A percentile compares a stretch with the other conserved stretches of the same genome.
phyloP scores from a whole-genome alignment of 2,797 vertebrate species.

The Eulemur mongoz region DNA sequence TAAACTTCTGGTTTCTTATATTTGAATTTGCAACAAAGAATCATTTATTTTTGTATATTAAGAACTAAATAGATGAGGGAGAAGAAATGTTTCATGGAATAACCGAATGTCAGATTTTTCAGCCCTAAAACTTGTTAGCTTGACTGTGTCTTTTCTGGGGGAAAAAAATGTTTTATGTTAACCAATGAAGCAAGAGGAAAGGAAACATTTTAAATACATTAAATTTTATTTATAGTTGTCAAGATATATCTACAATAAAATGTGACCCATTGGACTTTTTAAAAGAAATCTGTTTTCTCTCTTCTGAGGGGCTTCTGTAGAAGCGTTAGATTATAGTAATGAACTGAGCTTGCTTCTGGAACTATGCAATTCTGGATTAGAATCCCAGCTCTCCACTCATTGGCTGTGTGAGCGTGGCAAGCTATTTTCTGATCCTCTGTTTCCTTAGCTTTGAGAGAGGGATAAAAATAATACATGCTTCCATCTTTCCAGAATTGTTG shows the following conservation, averaged over 20 bases:
- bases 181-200: constrained; percentile 8
- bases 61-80: neutral
- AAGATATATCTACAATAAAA: neutral
- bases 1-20: constrained; percentile 6
- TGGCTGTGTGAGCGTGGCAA: neutral
- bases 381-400: neutral
- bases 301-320: neutral
- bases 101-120: constrained; percentile 13
- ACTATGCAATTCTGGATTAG: neutral
- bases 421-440: constrained; percentile 46
- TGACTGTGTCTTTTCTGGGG: neutral
- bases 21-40: neutral
- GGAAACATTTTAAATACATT: neutral
- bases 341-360: neutral
- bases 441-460: constrained; percentile 5
- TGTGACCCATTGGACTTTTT: neutral
- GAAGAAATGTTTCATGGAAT: neutral
- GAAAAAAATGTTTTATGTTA: constrained; percentile 20
- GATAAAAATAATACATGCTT: neutral
- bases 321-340: neutral
- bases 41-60: constrained; percentile 31
- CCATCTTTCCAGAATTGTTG: neutral
- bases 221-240: neutral
- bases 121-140: neutral
- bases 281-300: neutral